A percentile compares a stretch with the other conserved stretches of the same genome.
phyloP scores from a whole-genome alignment of 92 coral and sea anemone species.

The Paramuricea clavata region DNA sequence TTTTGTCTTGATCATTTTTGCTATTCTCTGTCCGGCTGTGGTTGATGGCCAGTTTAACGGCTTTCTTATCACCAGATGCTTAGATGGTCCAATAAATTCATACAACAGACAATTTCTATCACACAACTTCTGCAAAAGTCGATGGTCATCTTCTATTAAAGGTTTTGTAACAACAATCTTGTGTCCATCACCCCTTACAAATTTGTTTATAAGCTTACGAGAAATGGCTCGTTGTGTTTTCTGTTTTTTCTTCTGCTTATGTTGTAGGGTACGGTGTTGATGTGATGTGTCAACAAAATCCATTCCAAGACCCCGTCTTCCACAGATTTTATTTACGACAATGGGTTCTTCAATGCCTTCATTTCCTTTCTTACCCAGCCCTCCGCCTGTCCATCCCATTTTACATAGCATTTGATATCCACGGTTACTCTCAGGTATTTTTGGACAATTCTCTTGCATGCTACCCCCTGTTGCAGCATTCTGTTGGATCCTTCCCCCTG shows the following conservation, averaged over 20 bases:
- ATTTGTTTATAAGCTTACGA: neutral
- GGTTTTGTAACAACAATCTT: neutral
- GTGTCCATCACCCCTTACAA: neutral
- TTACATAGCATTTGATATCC: neutral
- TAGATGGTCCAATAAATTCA: neutral
- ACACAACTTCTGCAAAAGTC: neutral
- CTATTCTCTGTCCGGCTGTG: neutral
- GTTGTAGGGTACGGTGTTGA: neutral
- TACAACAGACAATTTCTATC: neutral
- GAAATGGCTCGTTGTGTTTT: neutral
- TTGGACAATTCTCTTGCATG: neutral
- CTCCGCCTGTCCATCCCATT: conserved; percentile 16
- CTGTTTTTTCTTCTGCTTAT: neutral
- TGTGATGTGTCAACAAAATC: neutral
- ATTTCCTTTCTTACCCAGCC: conserved; percentile 9
- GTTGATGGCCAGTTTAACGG: neutral
- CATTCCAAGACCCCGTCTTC: neutral
- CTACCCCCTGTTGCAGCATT: no score
- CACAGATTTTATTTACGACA: no score
- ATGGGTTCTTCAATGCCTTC: neutral
- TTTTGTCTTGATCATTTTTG: no score
- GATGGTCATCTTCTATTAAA: neutral
- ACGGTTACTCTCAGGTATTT: conserved; percentile 39
- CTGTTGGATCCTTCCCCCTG: no score
- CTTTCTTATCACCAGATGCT: neutral